These are phyloP conservation scores for Tromatobia lineatoria DNA, from an alignment of 2,888 invertebrate species.

Conservation along the genomic window DNA sequence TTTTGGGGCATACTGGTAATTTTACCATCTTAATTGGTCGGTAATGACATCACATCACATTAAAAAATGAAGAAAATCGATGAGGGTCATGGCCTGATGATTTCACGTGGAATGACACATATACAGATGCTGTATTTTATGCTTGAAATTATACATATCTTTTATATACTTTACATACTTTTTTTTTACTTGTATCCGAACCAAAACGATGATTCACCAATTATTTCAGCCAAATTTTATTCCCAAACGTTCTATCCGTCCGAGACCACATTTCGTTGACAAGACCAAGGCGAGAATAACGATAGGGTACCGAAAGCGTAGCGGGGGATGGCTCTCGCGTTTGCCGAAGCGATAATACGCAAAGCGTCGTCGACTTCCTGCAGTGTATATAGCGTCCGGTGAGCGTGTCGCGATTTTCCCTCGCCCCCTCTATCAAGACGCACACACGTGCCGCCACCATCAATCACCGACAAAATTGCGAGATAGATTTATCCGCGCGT, in stretches of 20 bases:
- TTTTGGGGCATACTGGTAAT: too few relatives aligned
- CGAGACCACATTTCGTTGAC: neutral
- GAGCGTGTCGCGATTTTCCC: constrained; percentile 50
- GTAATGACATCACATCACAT: too few relatives aligned
- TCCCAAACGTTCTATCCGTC: neutral
- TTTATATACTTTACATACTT: too few relatives aligned
- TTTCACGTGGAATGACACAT: too few relatives aligned
- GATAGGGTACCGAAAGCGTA: neutral
- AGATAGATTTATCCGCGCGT: constrained; percentile 58
- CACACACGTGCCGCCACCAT: constrained; percentile 57
- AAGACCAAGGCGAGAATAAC: neutral
- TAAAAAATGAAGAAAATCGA: too few relatives aligned
- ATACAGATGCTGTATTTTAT: too few relatives aligned
- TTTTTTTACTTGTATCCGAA: too few relatives aligned
- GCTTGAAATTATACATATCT: too few relatives aligned
- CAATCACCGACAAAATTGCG: constrained; percentile 62
- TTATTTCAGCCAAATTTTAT: neutral
- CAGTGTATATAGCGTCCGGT: constrained; percentile 37
- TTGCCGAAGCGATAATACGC: constrained; percentile 55
- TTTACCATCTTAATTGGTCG: too few relatives aligned
- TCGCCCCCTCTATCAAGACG: constrained; percentile 3
- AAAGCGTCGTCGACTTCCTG: constrained; percentile 53
- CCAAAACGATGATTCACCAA: too few relatives aligned
- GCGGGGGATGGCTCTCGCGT: constrained; percentile 33
- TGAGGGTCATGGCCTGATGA: too few relatives aligned